Conservation (phyloP, 2,797 vertebrate genomes). For the Leucoraja ocellata region DNA sequence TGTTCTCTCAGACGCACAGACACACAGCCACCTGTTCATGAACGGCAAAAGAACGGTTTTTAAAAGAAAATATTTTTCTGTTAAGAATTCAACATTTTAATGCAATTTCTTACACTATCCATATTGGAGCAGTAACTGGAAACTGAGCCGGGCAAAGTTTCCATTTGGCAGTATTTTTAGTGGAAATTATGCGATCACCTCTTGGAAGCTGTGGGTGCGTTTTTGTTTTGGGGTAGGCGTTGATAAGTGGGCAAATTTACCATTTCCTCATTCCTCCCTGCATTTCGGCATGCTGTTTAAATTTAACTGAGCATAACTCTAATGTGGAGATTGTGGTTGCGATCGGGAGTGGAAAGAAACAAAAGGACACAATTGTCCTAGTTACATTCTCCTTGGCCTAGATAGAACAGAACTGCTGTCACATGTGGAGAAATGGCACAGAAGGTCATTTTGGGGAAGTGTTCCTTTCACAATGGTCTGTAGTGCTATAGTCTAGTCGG, state of each 20-base stretch:
- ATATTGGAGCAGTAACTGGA: neutral
- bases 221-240: neutral
- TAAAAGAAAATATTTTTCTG: neutral
- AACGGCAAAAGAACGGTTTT: neutral
- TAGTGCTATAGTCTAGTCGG: neutral
- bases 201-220: neutral
- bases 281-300: neutral
- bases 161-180: neutral
- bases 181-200: neutral
- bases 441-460: neutral
- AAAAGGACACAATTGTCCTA: constrained; percentile 27
- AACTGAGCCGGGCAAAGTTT: neutral
- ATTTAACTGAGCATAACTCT: neutral
- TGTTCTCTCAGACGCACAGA: neutral
- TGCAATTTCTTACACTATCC: neutral
- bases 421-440: neutral
- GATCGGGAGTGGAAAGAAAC: neutral
- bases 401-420: neutral
- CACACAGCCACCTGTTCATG: neutral
- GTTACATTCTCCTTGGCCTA: constrained; percentile 22
- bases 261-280: neutral
- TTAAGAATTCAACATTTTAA: neutral
- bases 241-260: no score
- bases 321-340: neutral
- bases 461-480: neutral